Evolutionary conservation across 2,888 invertebrate species (phyloP).

Genomic region (Baccha elongata): DNA sequence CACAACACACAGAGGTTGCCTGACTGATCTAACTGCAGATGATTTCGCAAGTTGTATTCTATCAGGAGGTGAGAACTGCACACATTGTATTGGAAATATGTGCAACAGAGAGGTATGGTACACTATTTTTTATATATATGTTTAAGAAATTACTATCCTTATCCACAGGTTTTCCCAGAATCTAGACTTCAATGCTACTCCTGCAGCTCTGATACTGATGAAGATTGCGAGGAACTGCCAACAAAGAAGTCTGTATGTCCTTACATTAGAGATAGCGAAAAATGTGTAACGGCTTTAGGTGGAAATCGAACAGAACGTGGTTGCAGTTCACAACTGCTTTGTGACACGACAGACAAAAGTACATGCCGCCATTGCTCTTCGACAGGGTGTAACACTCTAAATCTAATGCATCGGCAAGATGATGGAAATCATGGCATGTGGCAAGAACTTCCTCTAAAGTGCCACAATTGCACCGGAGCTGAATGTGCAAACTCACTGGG

Average conservation of each 20-base stretch:
- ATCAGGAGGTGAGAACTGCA: slow-evolving; percentile 76
- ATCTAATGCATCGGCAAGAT: slow-evolving; percentile 76
- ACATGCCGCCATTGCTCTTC: slow-evolving; percentile 78
- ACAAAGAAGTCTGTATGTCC: slow-evolving; percentile 74
- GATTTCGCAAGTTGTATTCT: slow-evolving; percentile 77
- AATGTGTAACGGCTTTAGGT: slow-evolving; percentile 76
- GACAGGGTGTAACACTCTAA: slow-evolving; percentile 78
- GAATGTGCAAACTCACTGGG: slow-evolving; percentile 78
- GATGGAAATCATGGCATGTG: slow-evolving; percentile 79
- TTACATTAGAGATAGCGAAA: slow-evolving; percentile 75
- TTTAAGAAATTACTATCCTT: too few relatives aligned
- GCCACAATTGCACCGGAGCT: slow-evolving; percentile 77
- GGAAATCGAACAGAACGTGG: slow-evolving; percentile 78
- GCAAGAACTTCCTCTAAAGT: slow-evolving; percentile 78
- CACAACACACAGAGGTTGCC: slow-evolving; percentile 78
- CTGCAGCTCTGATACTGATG: slow-evolving; percentile 77
- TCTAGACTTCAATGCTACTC: slow-evolving; percentile 78
- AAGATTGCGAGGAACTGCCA: slow-evolving; percentile 77
- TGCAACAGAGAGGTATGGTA: slow-evolving; percentile 78
- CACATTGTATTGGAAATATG: slow-evolving; percentile 75
- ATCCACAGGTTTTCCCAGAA: slow-evolving; percentile 78
- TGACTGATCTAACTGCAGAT: slow-evolving; percentile 75
- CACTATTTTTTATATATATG: too few relatives aligned
- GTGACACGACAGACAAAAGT: slow-evolving; percentile 75
- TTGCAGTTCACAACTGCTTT: slow-evolving; percentile 77